Evolutionary conservation across 2,888 invertebrate species (phyloP), one percentile per base, ranked within the genome.

Genomic region (Caradrina kadenii): DNA sequence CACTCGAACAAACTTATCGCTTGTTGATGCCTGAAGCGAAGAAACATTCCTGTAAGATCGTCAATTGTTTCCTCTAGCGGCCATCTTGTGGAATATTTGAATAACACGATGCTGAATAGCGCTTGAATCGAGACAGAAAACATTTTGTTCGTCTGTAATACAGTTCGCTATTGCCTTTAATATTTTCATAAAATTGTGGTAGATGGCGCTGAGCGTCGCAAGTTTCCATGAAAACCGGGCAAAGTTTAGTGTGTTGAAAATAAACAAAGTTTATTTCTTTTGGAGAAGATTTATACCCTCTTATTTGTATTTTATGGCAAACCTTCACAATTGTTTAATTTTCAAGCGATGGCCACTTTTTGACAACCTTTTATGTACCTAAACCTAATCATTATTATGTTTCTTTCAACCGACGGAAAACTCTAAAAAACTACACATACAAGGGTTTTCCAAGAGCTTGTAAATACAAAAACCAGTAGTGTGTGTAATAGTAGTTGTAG

Each of bases 401-500:
- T 39, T 39, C 13, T 39, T 39, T 13, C 2, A 39, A 39, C 13
- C 0, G 39, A 35, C 1, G 10, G n/a, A 52, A 8, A 13, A 21
- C 3, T n/a, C n/a, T n/a, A 17, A 21, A 35, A 48, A 48, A 11
- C 4, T 22, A 8, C 21, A n/a, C 10, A 10, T 1, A 7, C 3
- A 6, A 8, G 6, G 5, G 6, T 35, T 17, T 69, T 10, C 26
- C 11, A 63, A 53, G 56, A 56, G 39, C 39, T 39, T 11, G 39
- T 39, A 39, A 39, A 48, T 45, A 63, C 66, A 74, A 54, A 66
- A 35, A 17, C 13, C 15, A 21, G 58, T 63, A 65, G 53, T 76
- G 56, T 72, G 58, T 54, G 59, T 73, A 53, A 26, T 63, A 56
- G 58, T 84, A 86, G 80, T 85, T 81, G 72, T 82, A 77, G 80